These are phyloP conservation scores for Alligator sinensis DNA, from an alignment of 2,113 vertebrate species.

Conservation along the genomic window DNA sequence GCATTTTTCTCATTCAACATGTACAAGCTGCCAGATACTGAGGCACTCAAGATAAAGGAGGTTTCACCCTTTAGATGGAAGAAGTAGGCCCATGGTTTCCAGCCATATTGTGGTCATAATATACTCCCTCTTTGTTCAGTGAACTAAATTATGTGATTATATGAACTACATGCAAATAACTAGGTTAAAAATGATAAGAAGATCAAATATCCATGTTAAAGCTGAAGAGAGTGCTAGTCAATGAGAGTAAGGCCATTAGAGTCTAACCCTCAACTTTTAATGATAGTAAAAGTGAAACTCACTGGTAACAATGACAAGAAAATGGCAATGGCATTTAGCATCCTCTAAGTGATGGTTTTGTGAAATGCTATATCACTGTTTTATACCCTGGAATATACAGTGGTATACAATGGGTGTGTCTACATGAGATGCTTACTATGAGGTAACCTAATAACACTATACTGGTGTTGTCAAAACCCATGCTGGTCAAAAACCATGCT, in stretches of 20 bases:
- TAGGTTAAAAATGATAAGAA: background rate
- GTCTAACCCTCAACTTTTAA: background rate
- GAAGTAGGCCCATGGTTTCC: background rate
- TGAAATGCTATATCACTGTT: background rate
- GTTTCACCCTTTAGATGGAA: background rate
- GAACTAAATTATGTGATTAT: background rate
- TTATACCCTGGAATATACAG: too few relatives aligned
- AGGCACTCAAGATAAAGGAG: background rate
- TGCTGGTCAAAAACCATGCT: too few relatives aligned
- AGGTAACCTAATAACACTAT: too few relatives aligned
- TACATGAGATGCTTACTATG: too few relatives aligned
- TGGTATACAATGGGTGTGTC: too few relatives aligned
- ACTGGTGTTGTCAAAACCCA: too few relatives aligned
- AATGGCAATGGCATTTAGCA: background rate
- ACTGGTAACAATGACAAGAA: background rate
- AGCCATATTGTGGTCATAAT: background rate
- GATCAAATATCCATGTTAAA: background rate
- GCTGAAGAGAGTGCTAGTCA: background rate
- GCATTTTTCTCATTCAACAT: background rate
- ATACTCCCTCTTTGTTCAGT: background rate
- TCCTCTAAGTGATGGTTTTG: background rate
- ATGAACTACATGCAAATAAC: background rate
- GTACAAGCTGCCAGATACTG: rapidly evolving
- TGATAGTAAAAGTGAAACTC: background rate
- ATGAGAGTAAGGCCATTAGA: background rate